Base-by-base conservation (phyloP, 2,113 vertebrate genomes). In the Vimba vimba region DNA sequence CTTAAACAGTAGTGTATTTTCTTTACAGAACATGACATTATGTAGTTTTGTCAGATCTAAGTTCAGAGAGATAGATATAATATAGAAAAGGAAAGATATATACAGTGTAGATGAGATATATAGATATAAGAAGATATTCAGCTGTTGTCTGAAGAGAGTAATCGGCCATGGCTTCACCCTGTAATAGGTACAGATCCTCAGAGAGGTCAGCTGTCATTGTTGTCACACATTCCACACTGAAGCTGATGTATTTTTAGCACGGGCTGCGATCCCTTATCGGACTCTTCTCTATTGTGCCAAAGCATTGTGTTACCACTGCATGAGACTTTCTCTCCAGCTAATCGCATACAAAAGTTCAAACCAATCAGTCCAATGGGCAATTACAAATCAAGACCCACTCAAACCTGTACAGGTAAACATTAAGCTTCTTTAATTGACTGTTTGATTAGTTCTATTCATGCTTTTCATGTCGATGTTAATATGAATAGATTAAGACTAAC, bases 381-480 rank as follows among this genome's bases (percentile, higher is more conserved):
- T 94, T 99, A 99, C 90, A 99, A 99, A 95, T 99, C 97, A 78
- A 97, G 98, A 95, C 98, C 97, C 21, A 96, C 94, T 13, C 97
- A 98, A 93, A 99, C 97, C 6, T 99, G 98, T 86, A 98, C 98
- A 90, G 97, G 97, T 98, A 98, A 96, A 50, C 8, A 36, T 68
- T 47, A 55, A 33, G 62, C 27, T 52, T 68, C 27, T 52, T 77
- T 52, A 55, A 52, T 55, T 77, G 45, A 2, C 47, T 77, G 27
- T 23, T 80, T 69, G 43, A 52, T 23, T 66, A 1, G 13, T 73
- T 68, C 11, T 0, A 2, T 69, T n/a, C 4, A 55, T 71, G 7
- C 64, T 23, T 36, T 6, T 57, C 50, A 2, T 23, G 17, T 2
- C 10, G 2, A 23, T 36, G 75, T 36, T 78, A 30, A 55, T 12